Evolutionary conservation across 2,113 vertebrate species (phyloP), one percentile per base, ranked within the genome.

Genomic region (Lonchura striata): DNA sequence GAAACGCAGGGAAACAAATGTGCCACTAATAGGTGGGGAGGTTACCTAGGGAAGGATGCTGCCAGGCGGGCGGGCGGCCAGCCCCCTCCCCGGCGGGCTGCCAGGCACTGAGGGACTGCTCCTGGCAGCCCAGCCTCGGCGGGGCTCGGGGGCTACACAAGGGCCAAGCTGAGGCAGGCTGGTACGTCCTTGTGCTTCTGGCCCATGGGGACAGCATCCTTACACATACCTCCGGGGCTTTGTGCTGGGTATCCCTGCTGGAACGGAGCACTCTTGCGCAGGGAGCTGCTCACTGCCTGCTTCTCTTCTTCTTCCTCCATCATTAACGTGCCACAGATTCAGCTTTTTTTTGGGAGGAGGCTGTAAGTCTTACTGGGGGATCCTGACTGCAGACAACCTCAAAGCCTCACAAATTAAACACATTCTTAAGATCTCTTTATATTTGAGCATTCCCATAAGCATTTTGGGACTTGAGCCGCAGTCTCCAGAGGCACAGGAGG

Each of bases 21-120:
- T 95, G 93, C 75, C 88, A 72, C 96, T 97, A 96, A 97, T 97
- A 95, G 95, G 96, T 97, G 88, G 96, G 96, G 96, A 96, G 96
- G 97, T 93, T 94, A 95, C 96, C 96, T 80, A 91, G 94, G 91
- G 66, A 65, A 92, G 86, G 93, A 90, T 84, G 85, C 86, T 91
- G 93, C 93, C 69, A 22, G 86, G 88, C 71, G 1, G 78, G 82
- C 23, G 7, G 95, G 69, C 46, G 0, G 91, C 76, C 59, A 71
- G 57, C 47, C 88, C 86, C 63, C 35, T 79, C 50, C 39, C 27
- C 5, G 7, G 64, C 7, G 0, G 75, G 80, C 71, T 92, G 88
- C 66, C 91, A 79, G 91, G 71, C 22, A 0, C 66, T 2, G 3
- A 37, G 82, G 63, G 82, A 39, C 31, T 82, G 65, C 41, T 69